Evolutionary conservation across 2,113 vertebrate genomes (phyloP).

Genomic region (Bubo bubo): DNA sequence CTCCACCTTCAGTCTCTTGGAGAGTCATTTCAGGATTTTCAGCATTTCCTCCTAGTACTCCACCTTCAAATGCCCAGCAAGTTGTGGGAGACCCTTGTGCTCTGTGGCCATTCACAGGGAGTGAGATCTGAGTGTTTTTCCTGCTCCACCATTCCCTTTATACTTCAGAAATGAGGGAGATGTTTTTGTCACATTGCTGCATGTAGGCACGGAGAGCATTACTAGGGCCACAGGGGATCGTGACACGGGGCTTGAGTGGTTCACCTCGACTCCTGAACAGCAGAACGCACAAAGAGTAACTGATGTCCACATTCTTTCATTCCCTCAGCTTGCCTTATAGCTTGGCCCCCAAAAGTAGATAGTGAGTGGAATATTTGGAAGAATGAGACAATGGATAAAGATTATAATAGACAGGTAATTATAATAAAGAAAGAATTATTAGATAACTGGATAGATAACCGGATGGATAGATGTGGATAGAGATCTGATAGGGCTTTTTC

Average conservation of each 20-base stretch:
- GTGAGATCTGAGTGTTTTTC: not conserved
- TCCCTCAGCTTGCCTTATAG: not conserved
- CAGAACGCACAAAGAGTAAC: not conserved
- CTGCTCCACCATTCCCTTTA: not conserved
- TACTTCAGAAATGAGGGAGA: not conserved
- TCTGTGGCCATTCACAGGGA: not conserved
- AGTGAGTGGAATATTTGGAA: not conserved
- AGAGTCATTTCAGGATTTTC: not conserved
- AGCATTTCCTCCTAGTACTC: not conserved
- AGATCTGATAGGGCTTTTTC: slow-evolving; percentile 48
- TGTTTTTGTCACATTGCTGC: not conserved
- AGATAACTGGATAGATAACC: slow-evolving; percentile 47
- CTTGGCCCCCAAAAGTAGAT: not conserved
- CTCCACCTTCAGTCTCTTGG: not conserved
- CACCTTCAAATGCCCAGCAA: not conserved
- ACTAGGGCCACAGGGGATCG: not conserved
- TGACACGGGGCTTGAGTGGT: not conserved
- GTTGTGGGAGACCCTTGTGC: not conserved
- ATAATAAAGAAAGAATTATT: slow-evolving; percentile 67
- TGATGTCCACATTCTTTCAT: not conserved
- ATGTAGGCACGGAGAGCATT: not conserved
- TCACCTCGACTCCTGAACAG: not conserved
- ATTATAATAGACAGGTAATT: slow-evolving; percentile 62
- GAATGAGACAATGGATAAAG: slow-evolving; percentile 18
- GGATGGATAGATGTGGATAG: slow-evolving; percentile 29